Evolutionary conservation across 2,113 vertebrate genomes (phyloP).

Genomic region (Sylvicapra grimmia): DNA sequence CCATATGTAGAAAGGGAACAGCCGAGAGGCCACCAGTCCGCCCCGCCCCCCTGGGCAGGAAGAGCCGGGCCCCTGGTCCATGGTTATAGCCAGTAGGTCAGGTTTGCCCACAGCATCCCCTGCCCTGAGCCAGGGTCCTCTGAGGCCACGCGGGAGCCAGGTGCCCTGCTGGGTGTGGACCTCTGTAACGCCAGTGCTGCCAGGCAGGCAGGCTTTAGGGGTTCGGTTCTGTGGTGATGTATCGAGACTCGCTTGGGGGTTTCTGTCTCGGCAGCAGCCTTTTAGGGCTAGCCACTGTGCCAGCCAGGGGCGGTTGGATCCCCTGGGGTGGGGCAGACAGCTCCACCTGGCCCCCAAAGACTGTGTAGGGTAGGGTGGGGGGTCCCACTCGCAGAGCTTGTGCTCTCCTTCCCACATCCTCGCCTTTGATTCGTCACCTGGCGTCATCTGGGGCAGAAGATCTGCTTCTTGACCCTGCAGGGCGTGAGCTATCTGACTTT

Average conservation of each 20-base stretch:
- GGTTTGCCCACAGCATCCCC: accelerated
- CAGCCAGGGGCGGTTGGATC: no score
- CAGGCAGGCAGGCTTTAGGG: neutral
- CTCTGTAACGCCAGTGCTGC: accelerated
- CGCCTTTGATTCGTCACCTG: neutral
- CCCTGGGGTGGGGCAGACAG: neutral
- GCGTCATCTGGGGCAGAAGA: neutral
- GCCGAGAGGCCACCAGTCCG: accelerated
- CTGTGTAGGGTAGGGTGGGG: neutral
- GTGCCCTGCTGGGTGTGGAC: neutral
- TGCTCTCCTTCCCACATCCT: accelerated
- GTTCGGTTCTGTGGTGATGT: neutral
- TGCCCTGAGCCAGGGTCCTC: neutral
- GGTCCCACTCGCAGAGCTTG: neutral
- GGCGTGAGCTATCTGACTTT: neutral
- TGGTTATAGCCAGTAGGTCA: neutral
- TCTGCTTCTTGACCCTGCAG: neutral
- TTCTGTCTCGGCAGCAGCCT: neutral
- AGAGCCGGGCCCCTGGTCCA: neutral
- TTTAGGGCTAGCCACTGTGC: no score
- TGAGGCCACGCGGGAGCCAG: accelerated
- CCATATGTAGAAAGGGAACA: neutral
- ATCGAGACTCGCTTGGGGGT: neutral
- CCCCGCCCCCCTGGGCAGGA: neutral
- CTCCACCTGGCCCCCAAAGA: neutral